phyloP scores from a whole-genome alignment of 2,113 vertebrate genomes.

The Grus americana region DNA sequence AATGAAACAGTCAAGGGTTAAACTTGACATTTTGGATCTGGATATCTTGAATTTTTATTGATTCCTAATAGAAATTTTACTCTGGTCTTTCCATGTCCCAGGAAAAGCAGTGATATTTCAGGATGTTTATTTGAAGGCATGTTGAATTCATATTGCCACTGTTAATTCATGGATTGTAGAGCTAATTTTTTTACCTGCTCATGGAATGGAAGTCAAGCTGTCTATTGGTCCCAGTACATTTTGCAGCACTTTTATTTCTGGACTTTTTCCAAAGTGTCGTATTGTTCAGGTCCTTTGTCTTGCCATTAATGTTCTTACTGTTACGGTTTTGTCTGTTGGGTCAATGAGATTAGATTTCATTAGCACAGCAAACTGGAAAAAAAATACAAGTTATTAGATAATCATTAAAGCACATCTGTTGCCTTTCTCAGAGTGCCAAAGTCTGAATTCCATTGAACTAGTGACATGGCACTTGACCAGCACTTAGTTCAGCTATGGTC shows the following conservation, averaged over 20 bases:
- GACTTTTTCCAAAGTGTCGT: background rate
- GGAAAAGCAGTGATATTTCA: background rate
- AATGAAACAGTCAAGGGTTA: background rate
- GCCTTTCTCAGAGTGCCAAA: conserved; percentile 60
- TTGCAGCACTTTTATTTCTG: background rate
- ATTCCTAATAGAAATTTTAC: background rate
- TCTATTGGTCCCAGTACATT: background rate
- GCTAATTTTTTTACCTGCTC: background rate
- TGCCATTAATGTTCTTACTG: conserved; percentile 43
- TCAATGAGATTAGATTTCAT: conserved; percentile 58
- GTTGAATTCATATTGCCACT: background rate
- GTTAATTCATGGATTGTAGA: background rate
- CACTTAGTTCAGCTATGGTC: conserved; percentile 55
- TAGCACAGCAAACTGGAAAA: conserved; percentile 39
- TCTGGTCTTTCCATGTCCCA: background rate
- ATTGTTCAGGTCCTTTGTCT: conserved; percentile 38
- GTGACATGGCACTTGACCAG: conserved; percentile 62
- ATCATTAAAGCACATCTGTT: conserved; percentile 65
- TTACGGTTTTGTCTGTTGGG: conserved; percentile 31
- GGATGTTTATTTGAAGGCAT: background rate
- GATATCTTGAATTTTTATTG: background rate
- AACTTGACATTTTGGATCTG: background rate
- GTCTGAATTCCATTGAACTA: conserved; percentile 67
- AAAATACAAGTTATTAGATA: conserved; percentile 45
- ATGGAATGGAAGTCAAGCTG: background rate